Base-by-base conservation (phyloP, 2,797 vertebrate genomes). In the Pangasius larnaudii region DNA sequence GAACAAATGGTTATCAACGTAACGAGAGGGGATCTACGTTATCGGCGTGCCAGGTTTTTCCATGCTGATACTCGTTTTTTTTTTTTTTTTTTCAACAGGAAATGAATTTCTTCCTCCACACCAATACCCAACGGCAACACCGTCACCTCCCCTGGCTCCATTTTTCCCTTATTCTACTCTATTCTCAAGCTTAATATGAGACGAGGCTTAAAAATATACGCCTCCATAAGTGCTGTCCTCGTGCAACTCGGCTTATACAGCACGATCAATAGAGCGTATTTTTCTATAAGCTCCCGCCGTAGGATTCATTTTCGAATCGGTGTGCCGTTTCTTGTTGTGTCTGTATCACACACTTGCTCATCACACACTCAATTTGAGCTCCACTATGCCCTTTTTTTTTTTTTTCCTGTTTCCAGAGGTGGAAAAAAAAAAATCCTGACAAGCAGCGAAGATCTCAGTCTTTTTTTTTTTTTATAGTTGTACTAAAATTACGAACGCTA, bases 1-100 rank as follows among this genome's bases (percentile, higher is more conserved):
- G 98, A 99, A 98, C 97, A 98, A 98, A 98, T 97, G 97, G 97
- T 98, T 99, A 99, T 99, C 97, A 98, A 96, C 97, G 97, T 98
- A 97, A 95, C 94, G 81, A 83, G 80, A 63, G n/a, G 95, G 95
- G 94, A 95, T 96, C 98, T 98, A 97, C 97, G 95, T 94, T 94
- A 99, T 99, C 98, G 97, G 94, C 91, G 93, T 88, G 96, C 97
- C 97, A 97, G 97, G 19, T 96, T 97, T 97, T 97, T 97, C 96
- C 95, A 94, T 95, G 94, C 96, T 97, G 97, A 98, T 98, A 97
- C 96, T 96, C 96, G 22, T 0, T 1, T 27, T 82, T 82, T 61
- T 82, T 42, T 97, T 94, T 0, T 95, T 90, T 93, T 95, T 92
- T 96, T 96, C 96, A 95, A 96, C 97, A 98, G 98, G 98, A 99